Conservation (phyloP, 2,888 invertebrate genomes). For the Chymomyza procnemis region DNA sequence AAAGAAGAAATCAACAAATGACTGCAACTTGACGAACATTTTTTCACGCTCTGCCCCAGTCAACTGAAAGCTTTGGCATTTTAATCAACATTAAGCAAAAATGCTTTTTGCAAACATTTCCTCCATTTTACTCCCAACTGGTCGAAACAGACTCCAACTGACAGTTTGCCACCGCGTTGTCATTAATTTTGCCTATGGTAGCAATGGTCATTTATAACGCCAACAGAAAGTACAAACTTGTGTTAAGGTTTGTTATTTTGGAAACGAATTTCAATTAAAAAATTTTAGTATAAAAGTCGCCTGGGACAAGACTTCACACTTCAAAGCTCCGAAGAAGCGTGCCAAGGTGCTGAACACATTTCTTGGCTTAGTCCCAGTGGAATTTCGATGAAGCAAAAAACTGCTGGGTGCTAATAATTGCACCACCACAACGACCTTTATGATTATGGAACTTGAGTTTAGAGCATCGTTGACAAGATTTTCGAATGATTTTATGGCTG, state of each 20-base stretch:
- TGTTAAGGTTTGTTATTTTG: slow-evolving; percentile 37
- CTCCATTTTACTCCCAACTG: slow-evolving; percentile 10
- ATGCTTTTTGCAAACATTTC: slow-evolving; percentile 69
- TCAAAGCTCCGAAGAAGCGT: background rate
- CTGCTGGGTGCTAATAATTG: slow-evolving; percentile 61
- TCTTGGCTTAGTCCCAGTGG: slow-evolving; percentile 29
- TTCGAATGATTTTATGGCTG: slow-evolving; percentile 70
- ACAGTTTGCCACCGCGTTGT: slow-evolving; percentile 42
- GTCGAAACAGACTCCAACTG: slow-evolving; percentile 31
- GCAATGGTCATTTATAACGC: slow-evolving; percentile 64
- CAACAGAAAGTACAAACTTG: slow-evolving; percentile 35
- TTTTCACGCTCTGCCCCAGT: slow-evolving; percentile 58
- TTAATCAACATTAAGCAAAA: slow-evolving; percentile 72
- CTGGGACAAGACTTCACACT: slow-evolving; percentile 23
- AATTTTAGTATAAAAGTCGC: slow-evolving; percentile 10
- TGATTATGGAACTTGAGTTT: slow-evolving; percentile 52
- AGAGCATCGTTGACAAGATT: slow-evolving; percentile 67
- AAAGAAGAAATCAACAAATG: slow-evolving; percentile 41
- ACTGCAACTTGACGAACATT: slow-evolving; percentile 60
- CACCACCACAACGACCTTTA: slow-evolving; percentile 50
- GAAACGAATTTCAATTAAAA: slow-evolving; percentile 59
- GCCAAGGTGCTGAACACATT: slow-evolving; percentile 20
- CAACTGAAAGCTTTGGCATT: slow-evolving; percentile 65
- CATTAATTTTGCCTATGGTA: slow-evolving; percentile 71
- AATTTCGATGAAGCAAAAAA: slow-evolving; percentile 33